Percentiles rank a stretch among this genome's conserved stretches.
These are phyloP conservation scores for Phylloscopus trochilus DNA, from an alignment of 2,113 vertebrate species.

Conservation along the genomic window DNA sequence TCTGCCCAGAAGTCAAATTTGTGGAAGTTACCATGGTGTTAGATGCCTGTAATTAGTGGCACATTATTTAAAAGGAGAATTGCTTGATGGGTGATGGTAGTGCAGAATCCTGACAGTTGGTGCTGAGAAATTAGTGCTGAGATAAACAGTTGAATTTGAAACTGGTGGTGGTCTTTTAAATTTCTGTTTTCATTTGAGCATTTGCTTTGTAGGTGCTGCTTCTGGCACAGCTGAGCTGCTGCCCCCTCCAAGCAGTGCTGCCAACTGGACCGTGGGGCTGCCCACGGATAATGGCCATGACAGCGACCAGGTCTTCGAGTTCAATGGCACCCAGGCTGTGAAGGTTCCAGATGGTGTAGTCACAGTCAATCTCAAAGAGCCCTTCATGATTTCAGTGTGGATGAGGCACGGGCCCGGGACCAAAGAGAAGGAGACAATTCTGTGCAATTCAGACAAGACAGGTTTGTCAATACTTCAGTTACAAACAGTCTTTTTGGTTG, in stretches of 20 bases:
- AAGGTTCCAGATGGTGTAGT: conserved; percentile 86
- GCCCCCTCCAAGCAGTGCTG: conserved; percentile 83
- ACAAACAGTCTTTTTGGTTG: accelerated
- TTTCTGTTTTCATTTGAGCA: accelerated
- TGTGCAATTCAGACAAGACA: conserved; percentile 96
- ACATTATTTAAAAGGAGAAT: neutral
- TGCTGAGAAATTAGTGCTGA: neutral
- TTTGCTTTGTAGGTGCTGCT: conserved; percentile 78
- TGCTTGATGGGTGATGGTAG: neutral
- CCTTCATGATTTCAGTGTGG: conserved; percentile 94
- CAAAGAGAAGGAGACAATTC: conserved; percentile 90
- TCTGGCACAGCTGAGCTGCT: conserved; percentile 89
- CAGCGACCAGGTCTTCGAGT: conserved; percentile 97
- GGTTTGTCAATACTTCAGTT: conserved; percentile 60
- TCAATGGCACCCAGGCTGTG: conserved; percentile 94
- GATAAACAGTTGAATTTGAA: neutral
- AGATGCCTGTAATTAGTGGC: neutral
- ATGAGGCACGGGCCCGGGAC: conserved; percentile 91
- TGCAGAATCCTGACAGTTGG: neutral
- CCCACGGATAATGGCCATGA: conserved; percentile 95
- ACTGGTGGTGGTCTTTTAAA: accelerated
- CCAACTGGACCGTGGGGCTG: conserved; percentile 91
- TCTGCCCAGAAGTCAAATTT: neutral
- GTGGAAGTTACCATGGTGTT: neutral
- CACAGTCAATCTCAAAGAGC: conserved; percentile 83